Evolutionary conservation across 2,113 vertebrate species (phyloP), one percentile per base, ranked within the genome.

Genomic region (Manacus vitellinus): DNA sequence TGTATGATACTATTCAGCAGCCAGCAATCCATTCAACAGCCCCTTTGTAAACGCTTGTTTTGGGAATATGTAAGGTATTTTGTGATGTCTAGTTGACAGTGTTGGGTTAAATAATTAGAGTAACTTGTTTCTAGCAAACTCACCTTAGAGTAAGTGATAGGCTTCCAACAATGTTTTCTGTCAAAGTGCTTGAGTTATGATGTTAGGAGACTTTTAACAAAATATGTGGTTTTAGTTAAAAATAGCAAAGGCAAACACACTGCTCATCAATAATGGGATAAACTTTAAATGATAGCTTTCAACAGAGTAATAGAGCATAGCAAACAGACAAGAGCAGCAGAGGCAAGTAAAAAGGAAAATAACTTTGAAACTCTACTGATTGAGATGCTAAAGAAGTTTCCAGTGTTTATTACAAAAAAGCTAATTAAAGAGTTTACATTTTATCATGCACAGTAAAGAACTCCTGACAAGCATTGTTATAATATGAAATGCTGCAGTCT

Each of bases 391-490:
- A 62, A 89, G 63, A 66, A 52, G 80, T 97, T 96, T 91, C 56
- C 47, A 74, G 55, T 63, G 78, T 94, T 92, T 96, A 88, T 92
- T 97, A 90, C 79, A 37, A 81, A 93, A 95, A 95, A 92, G 68
- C 78, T 94, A 93, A 96, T 96, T 97, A 94, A 92, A 92, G 89
- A 82, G 85, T 93, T 96, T 96, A 88, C 35, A 63, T 97, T 97
- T 97, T 92, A 91, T 96, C 91, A 68, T 49, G 63, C 77, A 76
- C 27, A 30, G 66, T 91, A 95, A 94, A 95, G 89, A 90, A 88
- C 58, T 94, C 85, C 94, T 94, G 97, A 96, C 95, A 97, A 93
- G 73, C 89, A 80, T 89, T 89, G 70, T 78, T 87, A 80, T 65
- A 76, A 88, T 88, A 87, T 44, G 76, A 95, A 95, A 97, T 75